Percentiles rank a stretch among this genome's conserved stretches.
phyloP scores from a whole-genome alignment of 2,888 invertebrate genomes.

The Synergus itoensis region DNA sequence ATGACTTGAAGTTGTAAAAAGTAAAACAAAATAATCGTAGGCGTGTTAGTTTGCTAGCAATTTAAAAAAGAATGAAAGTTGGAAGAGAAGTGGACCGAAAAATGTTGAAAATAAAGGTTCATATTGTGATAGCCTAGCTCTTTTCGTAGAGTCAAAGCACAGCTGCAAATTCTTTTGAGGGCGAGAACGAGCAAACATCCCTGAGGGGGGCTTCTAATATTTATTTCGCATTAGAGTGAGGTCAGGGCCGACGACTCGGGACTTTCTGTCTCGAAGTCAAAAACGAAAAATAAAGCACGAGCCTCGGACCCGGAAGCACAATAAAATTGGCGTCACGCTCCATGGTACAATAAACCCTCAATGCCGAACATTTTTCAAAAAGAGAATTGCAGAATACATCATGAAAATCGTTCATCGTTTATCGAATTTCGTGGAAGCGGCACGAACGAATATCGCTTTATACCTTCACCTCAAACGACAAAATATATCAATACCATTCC shows the following conservation, averaged over 20 bases:
- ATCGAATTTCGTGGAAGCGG: constrained; percentile 33
- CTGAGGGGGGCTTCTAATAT: constrained; percentile 18
- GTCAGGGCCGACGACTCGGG: constrained; percentile 9
- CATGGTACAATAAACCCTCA: constrained; percentile 11
- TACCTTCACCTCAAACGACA: constrained; percentile 28
- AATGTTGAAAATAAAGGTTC: not conserved
- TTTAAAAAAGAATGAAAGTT: not conserved
- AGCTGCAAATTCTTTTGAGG: constrained; percentile 32
- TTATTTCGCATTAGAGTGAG: constrained; percentile 39
- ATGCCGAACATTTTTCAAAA: constrained; percentile 33
- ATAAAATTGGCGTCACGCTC: constrained; percentile 36
- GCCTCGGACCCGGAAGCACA: constrained; percentile 27
- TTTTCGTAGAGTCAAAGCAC: not conserved
- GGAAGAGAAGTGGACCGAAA: not conserved
- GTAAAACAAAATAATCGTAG: too few relatives aligned
- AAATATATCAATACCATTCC: constrained; percentile 33
- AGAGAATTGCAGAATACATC: constrained; percentile 14
- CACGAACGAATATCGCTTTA: constrained; percentile 26
- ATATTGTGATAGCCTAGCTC: not conserved
- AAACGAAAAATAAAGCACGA: constrained; percentile 22
- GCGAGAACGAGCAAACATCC: constrained; percentile 4
- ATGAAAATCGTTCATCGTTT: constrained; percentile 20
- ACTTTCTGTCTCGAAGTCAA: not conserved
- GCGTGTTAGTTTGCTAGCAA: too few relatives aligned
- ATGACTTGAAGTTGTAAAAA: too few relatives aligned